Base-by-base conservation (phyloP, 2,888 invertebrate species). In the Saturnia japonica region DNA sequence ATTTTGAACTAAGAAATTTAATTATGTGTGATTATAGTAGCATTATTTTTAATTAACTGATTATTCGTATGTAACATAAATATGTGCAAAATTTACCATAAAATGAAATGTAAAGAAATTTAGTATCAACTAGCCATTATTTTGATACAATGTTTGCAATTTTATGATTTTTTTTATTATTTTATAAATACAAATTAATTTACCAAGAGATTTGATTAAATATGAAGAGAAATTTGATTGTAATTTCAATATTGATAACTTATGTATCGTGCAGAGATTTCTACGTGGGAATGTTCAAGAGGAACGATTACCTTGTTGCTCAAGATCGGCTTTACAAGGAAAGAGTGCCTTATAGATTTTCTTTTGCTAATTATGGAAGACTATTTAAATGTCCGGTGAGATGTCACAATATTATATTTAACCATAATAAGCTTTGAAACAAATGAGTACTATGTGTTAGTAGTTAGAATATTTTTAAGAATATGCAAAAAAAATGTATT, bases 201-300 rank as follows among this genome's bases (percentile, higher is more conserved):
- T 64, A 60, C 6, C 54, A 70, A 72, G 67, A 69, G 64, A 68
- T 28, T 67, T n/a, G 16, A 42, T 19, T 6, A 42, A 70, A 70
- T 25, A 70, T 70, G 57, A 67, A 57, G 45, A 69, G 14, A 40
- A 40, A 66, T 11, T 67, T 71, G 68, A 75, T 79, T 8, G 28
- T 70, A 72, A 68, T 83, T 40, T 43, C 75, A 43, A 71, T 77
- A 68, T 74, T 75, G 3, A 67, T 77, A 7, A 68, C 79, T 66
- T 69, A 75, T 19, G 75, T 77, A 34, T 62, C 73, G 42, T 84
- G 86, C 73, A 84, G 88, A 73, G 90, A 91, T 78, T 90, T 85
- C 71, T 88, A 89, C 64, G 75, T 87, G 0, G 92, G 92, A 2
- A 88, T 91, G 88, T 92, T 91, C 70, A 87, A 82, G 45, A 82